These are phyloP conservation scores for Oxyura jamaicensis DNA, from an alignment of 2,113 vertebrate genomes.

Conservation along the genomic window DNA sequence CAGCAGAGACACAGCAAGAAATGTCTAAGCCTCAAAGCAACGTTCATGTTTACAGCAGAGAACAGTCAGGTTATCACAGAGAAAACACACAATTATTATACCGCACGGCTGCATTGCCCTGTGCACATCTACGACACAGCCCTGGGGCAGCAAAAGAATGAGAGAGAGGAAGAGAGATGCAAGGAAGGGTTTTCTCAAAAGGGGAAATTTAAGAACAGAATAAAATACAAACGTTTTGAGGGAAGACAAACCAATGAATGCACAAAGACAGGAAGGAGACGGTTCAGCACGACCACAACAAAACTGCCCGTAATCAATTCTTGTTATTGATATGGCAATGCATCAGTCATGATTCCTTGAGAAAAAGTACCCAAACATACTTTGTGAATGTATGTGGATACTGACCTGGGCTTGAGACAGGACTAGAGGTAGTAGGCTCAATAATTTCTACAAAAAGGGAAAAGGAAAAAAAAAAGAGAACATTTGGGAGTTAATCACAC, in stretches of 20 bases:
- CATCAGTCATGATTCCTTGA: background rate
- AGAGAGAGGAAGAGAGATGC: background rate
- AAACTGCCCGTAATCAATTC: background rate
- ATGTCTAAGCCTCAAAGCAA: background rate
- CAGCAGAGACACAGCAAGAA: background rate
- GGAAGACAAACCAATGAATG: slow-evolving; percentile 41
- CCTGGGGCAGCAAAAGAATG: background rate
- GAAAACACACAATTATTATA: background rate
- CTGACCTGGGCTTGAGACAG: slow-evolving; percentile 99
- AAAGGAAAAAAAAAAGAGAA: slow-evolving; percentile 83
- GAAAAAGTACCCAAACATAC: slow-evolving; percentile 83
- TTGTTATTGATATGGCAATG: background rate
- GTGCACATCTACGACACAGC: background rate
- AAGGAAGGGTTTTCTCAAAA: background rate
- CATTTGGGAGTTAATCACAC: slow-evolving; percentile 94
- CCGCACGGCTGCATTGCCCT: background rate
- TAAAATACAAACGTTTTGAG: slow-evolving; percentile 16
- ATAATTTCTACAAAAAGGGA: slow-evolving; percentile 96
- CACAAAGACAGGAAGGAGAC: slow-evolving; percentile 72
- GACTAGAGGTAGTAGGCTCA: slow-evolving; percentile 97
- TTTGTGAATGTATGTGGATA: slow-evolving; percentile 89
- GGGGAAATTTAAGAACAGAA: background rate
- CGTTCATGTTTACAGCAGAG: background rate
- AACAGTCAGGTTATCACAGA: background rate
- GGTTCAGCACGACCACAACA: slow-evolving; percentile 53